phyloP scores from a whole-genome alignment of 1,140 invertebrate species.

The Spodoptera litura region DNA sequence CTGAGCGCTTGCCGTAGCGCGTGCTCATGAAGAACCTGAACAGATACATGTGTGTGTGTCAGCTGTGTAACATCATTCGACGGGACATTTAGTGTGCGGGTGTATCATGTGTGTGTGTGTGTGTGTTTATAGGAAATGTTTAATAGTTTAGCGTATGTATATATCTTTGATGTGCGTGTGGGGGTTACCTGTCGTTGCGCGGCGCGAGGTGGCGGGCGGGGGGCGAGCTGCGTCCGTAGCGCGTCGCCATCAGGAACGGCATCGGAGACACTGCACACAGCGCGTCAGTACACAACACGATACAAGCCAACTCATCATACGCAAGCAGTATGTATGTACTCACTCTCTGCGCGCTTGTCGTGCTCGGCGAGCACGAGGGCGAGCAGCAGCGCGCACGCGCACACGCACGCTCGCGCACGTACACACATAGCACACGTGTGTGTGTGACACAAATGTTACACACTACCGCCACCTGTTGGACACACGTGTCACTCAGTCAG shows the following conservation, averaged over 20 bases:
- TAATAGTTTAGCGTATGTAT: not conserved
- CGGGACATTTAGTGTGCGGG: not conserved
- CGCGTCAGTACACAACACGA: not conserved
- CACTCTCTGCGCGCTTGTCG: conserved; percentile 28
- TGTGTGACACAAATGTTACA: not conserved
- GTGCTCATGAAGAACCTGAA: conserved; percentile 65
- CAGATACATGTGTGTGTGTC: not conserved
- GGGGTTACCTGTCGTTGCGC: conserved; percentile 65
- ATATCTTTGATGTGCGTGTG: not conserved
- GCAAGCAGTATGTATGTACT: not conserved
- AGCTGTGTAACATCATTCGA: too few species aligned
- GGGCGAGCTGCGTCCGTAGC: conserved; percentile 63
- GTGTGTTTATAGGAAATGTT: not conserved
- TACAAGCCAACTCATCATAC: not conserved
- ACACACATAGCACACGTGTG: conserved; percentile 17
- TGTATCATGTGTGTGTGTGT: not conserved
- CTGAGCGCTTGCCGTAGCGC: conserved; percentile 66
- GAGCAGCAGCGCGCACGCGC: conserved; percentile 39
- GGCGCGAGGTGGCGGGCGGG: conserved; percentile 55
- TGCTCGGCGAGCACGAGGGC: conserved; percentile 13
- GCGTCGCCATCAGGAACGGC: conserved; percentile 64
- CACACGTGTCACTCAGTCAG: too few species aligned
- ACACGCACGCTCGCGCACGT: conserved; percentile 8
- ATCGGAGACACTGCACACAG: conserved; percentile 59
- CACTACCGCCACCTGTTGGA: not conserved